A percentile compares a stretch with the other conserved stretches of the same genome.
phyloP scores from a whole-genome alignment of 2,113 vertebrate genomes.

The Anseranas semipalmata region DNA sequence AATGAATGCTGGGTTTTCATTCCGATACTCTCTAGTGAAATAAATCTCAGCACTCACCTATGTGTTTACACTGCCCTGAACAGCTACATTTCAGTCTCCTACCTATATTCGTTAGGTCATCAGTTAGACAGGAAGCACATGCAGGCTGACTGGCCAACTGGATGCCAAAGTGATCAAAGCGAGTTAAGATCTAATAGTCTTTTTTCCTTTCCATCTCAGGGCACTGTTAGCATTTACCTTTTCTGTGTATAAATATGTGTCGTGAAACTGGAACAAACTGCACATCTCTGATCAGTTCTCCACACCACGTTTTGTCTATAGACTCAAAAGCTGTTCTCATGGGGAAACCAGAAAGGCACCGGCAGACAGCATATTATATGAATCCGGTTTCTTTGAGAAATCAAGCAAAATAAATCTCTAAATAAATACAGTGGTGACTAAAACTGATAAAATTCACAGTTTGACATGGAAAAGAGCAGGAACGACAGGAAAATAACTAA shows the following conservation, averaged over 20 bases:
- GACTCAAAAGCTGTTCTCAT: background rate
- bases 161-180: background rate
- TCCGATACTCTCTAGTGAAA: background rate
- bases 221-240: background rate
- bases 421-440: background rate
- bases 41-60: background rate
- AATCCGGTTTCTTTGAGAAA: background rate
- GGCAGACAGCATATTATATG: background rate
- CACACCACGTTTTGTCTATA: background rate
- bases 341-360: background rate
- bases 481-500: background rate
- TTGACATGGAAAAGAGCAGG: background rate
- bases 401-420: background rate
- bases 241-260: background rate
- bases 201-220: background rate
- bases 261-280: background rate
- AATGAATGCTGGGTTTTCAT: background rate
- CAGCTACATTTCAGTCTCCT: background rate
- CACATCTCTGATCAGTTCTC: background rate
- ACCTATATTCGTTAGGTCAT: background rate
- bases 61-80: background rate
- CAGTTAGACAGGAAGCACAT: background rate
- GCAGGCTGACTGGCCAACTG: background rate
- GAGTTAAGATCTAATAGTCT: background rate
- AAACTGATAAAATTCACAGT: background rate